phyloP scores from a whole-genome alignment of 2,113 vertebrate species.

The Oryzias woworae region DNA sequence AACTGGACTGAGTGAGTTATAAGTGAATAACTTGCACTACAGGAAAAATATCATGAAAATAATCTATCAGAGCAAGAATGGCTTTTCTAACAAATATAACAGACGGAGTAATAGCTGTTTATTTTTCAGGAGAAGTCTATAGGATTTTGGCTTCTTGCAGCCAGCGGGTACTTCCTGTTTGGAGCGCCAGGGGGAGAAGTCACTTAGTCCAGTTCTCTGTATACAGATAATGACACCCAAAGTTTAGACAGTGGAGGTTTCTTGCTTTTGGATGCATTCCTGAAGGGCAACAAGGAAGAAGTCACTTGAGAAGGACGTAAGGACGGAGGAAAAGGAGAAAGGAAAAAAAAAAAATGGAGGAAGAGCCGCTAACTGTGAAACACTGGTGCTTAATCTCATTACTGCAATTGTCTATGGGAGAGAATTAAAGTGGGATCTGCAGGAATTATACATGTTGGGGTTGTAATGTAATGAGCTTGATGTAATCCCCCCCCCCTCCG shows the following conservation, averaged over 20 bases:
- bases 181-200: too few species aligned
- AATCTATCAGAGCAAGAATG: too few species aligned
- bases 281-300: neutral
- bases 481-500: slow-evolving; percentile 65
- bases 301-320: slow-evolving; percentile 29
- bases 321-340: slow-evolving; percentile 17
- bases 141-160: too few species aligned
- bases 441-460: slow-evolving; percentile 76
- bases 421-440: slow-evolving; percentile 76
- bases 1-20: too few species aligned
- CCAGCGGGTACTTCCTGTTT: too few species aligned
- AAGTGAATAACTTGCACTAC: too few species aligned
- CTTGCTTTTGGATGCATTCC: slow-evolving; percentile 1
- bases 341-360: slow-evolving; percentile 10
- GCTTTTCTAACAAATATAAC: too few species aligned
- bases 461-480: slow-evolving; percentile 68
- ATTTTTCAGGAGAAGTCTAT: too few species aligned
- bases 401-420: slow-evolving; percentile 75
- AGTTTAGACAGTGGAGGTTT: neutral
- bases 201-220: too few species aligned
- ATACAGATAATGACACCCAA: neutral
- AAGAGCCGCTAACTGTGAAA: slow-evolving; percentile 45
- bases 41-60: too few species aligned
- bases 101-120: too few species aligned
- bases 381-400: slow-evolving; percentile 76